Evolutionary conservation across 2,888 invertebrate genomes (phyloP), one percentile per base, ranked within the genome.

Genomic region (Schizotus pectinicornis): DNA sequence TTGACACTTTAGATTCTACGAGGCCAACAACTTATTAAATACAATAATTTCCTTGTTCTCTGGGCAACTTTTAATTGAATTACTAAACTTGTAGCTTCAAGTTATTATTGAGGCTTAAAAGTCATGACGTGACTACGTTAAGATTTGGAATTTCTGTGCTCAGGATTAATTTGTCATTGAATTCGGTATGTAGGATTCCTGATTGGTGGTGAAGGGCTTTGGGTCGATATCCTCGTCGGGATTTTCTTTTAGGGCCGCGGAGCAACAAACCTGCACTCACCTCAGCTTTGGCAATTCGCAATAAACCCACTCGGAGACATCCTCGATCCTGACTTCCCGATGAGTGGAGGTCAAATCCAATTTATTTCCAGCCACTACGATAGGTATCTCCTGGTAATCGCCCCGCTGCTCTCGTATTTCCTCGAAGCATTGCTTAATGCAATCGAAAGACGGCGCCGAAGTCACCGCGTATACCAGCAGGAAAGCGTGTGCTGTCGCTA

Each of bases 401-500:
- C 87, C 85, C 50, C 93, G 82, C 73, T 91, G 89, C 71, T 94
- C 92, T 64, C 90, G 84, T 62, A 94, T 90, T 80, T 94, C 93
- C 75, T 90, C 89, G 73, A 91, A 89, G 74, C 88, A 89, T 68
- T 87, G 85, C 74, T 90, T 89, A 59, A 91, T 85, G 72, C 85
- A 85, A 63, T 85, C 86, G 74, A 92, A 90, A 55, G 90, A 90
- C 46, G 88, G 83, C 56, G 84, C 84, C 48, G 90, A 89, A 46
- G 91, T 90, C 41, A 90, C 86, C 47, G 91, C 88, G 78, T 94
- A 95, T 12, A 95, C 94, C 58, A 95, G 82, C 52, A 95, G 85
- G 77, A 95, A 94, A 51, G 94, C 94, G 78, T 93, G 91, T 34
- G 94, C 94, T 1, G 91, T 93, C 35, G 92, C 90, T 71, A 95